Evolutionary conservation across 2,113 vertebrate species (phyloP), one percentile per base, ranked within the genome.

Genomic region (Thamnophis sirtalis): DNA sequence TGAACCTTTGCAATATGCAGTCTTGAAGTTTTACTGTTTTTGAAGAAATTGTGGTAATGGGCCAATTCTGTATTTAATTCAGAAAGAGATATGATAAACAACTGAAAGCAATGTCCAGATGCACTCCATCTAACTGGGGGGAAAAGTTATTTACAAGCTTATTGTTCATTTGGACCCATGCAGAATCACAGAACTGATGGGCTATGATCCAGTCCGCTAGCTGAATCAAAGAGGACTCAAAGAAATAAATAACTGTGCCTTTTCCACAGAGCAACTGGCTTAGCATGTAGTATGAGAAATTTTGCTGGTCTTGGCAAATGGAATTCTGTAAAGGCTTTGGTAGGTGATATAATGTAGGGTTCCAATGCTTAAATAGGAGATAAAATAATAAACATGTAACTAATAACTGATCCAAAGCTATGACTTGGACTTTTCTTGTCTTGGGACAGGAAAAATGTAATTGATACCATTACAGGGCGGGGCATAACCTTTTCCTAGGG

Each of bases 51-150:
- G 51, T 91, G 55, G n/a, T 92, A 94, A 95, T 90, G 43, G 50
- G 43, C 87, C 85, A 91, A 2, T 8, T 93, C 90, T 90, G 53
- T 95, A 94, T 93, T 94, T 94, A 94, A 95, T 92, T 93, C 60
- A 93, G 84, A 53, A 94, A 93, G 80, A 95, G n/a, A 93, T 87
- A 13, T 89, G 93, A 91, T 95, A 95, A 96, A 96, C 92, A 96
- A 94, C 9, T 93, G 51, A 93, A 49, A 93, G 94, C 89, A 33
- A 10, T 93, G 95, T 94, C 95, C 96, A 95, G 92, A 94, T 96
- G 91, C 49, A 86, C 26, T 50, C 85, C 90, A 94, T 92, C 87
- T 88, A 91, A 86, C 49, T 19, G 68, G 7, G 8, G 2, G 8
- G 43, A 28, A 50, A 86, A 28, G 2, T 49, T 86, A 60, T 86